phyloP scores from a whole-genome alignment of 2,113 vertebrate species.

The Microcebus lehilahytsara region DNA sequence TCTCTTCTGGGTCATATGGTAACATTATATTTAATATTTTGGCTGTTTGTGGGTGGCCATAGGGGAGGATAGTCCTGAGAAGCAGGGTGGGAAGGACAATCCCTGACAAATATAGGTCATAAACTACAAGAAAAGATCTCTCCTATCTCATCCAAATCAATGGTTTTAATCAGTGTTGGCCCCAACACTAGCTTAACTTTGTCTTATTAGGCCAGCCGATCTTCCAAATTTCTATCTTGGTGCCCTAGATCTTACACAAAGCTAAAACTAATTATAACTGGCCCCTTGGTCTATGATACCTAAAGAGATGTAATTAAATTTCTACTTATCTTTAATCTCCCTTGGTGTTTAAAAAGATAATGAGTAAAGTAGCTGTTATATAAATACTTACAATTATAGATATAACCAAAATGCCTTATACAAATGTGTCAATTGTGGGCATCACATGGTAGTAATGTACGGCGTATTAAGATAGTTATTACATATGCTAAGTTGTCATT shows the following conservation, averaged over 20 bases:
- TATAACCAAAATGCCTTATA: background rate
- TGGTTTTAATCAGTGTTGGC: background rate
- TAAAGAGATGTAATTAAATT: background rate
- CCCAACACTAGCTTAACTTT: background rate
- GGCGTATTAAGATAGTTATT: background rate
- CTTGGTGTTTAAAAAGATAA: background rate
- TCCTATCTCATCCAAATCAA: background rate
- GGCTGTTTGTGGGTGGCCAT: fast-evolving
- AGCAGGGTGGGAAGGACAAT: background rate
- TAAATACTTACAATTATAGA: background rate
- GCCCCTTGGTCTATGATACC: background rate
- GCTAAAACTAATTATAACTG: background rate
- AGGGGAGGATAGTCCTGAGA: background rate
- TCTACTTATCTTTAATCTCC: background rate
- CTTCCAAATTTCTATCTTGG: background rate
- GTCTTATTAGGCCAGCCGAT: background rate
- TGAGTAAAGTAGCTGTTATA: background rate
- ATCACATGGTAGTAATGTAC: background rate
- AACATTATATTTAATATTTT: background rate
- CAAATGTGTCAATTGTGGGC: background rate
- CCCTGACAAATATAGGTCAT: background rate
- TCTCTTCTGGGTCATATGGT: background rate
- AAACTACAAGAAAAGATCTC: background rate
- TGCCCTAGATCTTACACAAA: background rate
- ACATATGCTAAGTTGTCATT: background rate